These are phyloP conservation scores for Allolobophora icterica DNA, from an alignment of 2,888 invertebrate genomes.

Conservation along the genomic window DNA sequence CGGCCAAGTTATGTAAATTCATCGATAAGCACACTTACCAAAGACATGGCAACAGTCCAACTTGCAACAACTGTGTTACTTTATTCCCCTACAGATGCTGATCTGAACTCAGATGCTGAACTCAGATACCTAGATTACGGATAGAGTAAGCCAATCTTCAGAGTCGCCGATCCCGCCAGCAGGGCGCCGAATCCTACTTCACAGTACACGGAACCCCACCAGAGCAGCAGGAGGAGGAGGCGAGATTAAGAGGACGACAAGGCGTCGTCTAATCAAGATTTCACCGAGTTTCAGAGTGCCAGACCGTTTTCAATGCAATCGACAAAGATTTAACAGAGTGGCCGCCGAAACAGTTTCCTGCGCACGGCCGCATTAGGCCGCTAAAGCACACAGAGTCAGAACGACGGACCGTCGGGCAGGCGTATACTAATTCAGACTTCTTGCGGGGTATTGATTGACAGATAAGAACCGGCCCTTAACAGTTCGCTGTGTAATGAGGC, in stretches of 20 bases:
- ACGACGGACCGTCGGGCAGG: background rate
- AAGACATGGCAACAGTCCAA: background rate
- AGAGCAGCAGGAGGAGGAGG: too few species aligned
- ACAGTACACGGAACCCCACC: too few species aligned
- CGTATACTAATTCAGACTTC: background rate
- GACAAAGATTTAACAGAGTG: background rate
- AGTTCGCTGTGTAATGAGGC: background rate
- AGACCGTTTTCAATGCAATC: background rate
- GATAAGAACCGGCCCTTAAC: background rate
- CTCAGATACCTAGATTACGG: background rate
- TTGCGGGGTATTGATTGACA: background rate
- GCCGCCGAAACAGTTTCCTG: constrained; percentile 1
- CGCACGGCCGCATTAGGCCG: background rate
- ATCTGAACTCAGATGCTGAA: too few species aligned
- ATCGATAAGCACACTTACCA: background rate
- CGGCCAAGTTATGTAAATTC: background rate
- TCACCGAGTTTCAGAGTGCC: background rate
- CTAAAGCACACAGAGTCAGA: background rate
- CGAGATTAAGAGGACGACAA: background rate
- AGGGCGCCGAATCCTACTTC: too few species aligned
- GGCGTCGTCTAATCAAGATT: background rate
- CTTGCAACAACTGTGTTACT: background rate
- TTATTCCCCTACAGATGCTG: background rate
- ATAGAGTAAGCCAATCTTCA: background rate
- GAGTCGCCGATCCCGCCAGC: background rate